These are phyloP conservation scores for Plusia festucae DNA, from an alignment of 2,888 invertebrate genomes.

Conservation along the genomic window DNA sequence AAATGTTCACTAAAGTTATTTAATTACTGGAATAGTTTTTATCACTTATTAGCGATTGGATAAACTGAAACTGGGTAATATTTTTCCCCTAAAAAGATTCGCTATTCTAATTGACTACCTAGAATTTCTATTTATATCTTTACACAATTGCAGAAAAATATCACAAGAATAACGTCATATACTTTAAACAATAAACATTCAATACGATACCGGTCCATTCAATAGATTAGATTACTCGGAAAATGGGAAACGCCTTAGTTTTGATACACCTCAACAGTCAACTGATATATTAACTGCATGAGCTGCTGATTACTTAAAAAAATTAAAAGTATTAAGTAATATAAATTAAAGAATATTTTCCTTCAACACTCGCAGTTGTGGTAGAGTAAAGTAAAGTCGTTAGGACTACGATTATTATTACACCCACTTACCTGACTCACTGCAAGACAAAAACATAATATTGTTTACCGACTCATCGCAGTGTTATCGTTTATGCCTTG, in stretches of 20 bases:
- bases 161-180: conserved; percentile 17
- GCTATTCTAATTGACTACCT: no score
- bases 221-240: conserved; percentile 36
- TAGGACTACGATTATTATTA: neutral
- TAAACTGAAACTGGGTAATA: no score
- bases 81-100: no score
- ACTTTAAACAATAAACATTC: conserved; percentile 32
- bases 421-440: neutral
- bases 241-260: conserved; percentile 13
- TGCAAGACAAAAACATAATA: neutral
- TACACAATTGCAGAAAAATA: neutral
- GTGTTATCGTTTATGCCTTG: neutral
- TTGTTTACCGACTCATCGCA: neutral
- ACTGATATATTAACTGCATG: neutral
- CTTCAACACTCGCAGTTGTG: neutral
- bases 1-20: neutral
- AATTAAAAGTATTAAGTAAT: no score
- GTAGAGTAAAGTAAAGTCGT: neutral
- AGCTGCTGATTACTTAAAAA: neutral
- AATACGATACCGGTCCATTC: conserved; percentile 22
- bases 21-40: neutral
- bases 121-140: neutral
- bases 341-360: neutral
- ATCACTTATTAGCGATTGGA: neutral
- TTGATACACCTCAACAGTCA: neutral